A percentile compares a stretch with the other conserved stretches of the same genome.
Evolutionary conservation across 2,797 vertebrate genomes (phyloP).

Genomic region (Garrulus glandarius): DNA sequence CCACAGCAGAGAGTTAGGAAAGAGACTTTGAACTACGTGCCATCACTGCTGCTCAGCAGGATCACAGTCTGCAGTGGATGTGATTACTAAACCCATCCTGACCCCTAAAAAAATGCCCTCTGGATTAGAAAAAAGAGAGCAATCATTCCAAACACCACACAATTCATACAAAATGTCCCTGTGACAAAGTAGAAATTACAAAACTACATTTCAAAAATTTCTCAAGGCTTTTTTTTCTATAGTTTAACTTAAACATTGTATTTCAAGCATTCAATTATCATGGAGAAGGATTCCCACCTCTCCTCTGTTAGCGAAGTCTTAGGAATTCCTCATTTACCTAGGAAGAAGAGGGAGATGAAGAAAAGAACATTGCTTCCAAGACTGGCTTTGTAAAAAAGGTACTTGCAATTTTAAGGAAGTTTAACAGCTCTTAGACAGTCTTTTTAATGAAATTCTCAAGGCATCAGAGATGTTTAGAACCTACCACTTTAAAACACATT

Average conservation of each 20-base stretch:
- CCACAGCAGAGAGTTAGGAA: not conserved
- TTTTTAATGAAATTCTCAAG: not conserved
- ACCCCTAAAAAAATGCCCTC: not conserved
- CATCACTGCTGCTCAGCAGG: not conserved
- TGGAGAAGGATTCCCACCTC: not conserved
- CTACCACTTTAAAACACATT: not conserved
- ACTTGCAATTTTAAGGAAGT: not conserved
- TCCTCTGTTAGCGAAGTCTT: fast-evolving
- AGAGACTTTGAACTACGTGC: constrained; percentile 16
- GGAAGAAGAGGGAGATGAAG: not conserved
- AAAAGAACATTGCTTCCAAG: not conserved
- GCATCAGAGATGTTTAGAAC: not conserved
- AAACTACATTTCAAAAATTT: not conserved
- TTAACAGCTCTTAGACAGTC: not conserved
- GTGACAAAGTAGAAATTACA: not conserved
- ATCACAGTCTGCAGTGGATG: not conserved
- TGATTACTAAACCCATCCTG: not conserved
- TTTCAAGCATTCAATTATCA: not conserved
- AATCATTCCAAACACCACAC: not conserved
- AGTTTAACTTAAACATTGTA: not conserved
- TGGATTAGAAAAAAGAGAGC: not conserved
- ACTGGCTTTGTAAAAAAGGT: not conserved
- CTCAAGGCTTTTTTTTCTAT: not conserved
- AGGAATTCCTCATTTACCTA: not conserved
- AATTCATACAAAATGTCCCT: not conserved